Evolutionary conservation across 2,113 vertebrate genomes (phyloP), one percentile per base, ranked within the genome.

Genomic region (Siniperca knerii): DNA sequence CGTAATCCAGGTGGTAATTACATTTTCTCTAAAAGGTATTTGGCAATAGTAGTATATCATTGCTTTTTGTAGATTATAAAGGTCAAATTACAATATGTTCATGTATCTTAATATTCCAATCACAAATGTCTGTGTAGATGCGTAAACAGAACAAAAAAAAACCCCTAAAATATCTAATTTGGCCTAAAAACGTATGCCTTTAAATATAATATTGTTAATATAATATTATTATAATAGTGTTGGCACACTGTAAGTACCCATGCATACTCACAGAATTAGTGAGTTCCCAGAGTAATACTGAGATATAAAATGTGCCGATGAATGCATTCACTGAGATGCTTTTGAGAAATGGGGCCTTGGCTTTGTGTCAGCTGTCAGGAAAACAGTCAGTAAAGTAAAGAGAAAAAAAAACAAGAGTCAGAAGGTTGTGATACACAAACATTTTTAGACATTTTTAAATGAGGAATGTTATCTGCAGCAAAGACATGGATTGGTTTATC

Each of bases 281-380:
- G 46, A 52, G 65, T 29, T 54, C 37, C 65, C 37, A 2, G 68
- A 68, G 79, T 68, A 13, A 23, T 23, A 40, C 11, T 40, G 40
- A 42, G 50, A 72, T 46, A 16, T 54, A 37, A 67, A 74, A 86
- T 72, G 77, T 85, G 83, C 70, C 37, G 33, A 75, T 82, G 81
- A 83, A 83, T 81, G 81, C 79, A 66, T 82, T 82, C 68, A 81
- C 75, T 75, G 72, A 83, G 83, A 78, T 79, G 79, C 75, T 89
- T 92, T 87, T 73, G 80, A 84, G 83, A 92, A 89, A 81, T 57
- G 57, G 83, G 82, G 82, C 84, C 77, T 76, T 76, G 85, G 74
- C 75, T 84, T 72, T 72, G 44, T 77, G 61, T 87, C 77, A 75
- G 42, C 64, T 79, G 25, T 25, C 1, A 74, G 55, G 67, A 82